These are phyloP conservation scores for Myopa testacea DNA, from an alignment of 2,888 invertebrate genomes.

Conservation along the genomic window DNA sequence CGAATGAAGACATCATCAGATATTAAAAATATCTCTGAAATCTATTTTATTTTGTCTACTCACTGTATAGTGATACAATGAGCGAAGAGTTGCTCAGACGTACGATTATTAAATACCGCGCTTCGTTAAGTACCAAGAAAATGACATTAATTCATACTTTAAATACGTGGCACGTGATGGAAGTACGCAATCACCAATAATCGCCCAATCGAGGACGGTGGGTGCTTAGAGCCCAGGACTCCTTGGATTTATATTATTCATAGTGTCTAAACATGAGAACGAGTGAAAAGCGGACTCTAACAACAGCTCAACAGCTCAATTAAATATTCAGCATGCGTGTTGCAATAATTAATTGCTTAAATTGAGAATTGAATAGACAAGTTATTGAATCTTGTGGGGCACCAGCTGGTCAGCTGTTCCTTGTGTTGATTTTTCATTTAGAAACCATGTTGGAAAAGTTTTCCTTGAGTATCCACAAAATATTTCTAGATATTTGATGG, in stretches of 20 bases:
- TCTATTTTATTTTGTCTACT: no score
- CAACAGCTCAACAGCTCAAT: not conserved
- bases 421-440: no score
- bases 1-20: no score
- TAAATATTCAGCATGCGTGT: not conserved
- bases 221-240: not conserved
- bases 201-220: not conserved
- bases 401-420: no score
- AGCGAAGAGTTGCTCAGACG: no score
- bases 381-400: not conserved
- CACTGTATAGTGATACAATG: no score
- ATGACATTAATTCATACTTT: not conserved
- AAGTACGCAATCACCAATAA: not conserved
- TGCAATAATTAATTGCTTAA: constrained; percentile 6
- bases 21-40: no score
- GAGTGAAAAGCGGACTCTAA: not conserved
- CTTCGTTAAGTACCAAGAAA: not conserved
- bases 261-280: not conserved
- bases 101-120: not conserved
- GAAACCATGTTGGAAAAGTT: no score
- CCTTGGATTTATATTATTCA: no score
- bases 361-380: not conserved
- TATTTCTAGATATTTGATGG: no score
- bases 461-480: no score
- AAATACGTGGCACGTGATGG: not conserved